These are phyloP conservation scores for Wiebesia pumilae DNA, from an alignment of 1,140 invertebrate genomes.

Conservation along the genomic window DNA sequence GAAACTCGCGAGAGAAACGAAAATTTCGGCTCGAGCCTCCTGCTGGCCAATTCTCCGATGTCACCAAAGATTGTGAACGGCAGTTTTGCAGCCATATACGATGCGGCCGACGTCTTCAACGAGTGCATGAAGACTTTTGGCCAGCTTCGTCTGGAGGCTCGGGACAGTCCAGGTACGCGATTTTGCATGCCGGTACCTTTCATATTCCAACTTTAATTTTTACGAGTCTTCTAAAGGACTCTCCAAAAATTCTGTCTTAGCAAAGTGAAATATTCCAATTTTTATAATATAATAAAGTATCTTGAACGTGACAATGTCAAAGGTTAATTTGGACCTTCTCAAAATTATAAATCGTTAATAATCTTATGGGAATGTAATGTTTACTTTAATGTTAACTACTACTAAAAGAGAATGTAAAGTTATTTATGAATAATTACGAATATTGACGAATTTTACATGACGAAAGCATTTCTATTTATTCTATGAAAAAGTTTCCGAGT, in stretches of 20 bases:
- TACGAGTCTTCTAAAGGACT: not conserved
- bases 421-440: no score
- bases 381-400: no score
- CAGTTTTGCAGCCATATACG: slow-evolving; percentile 95
- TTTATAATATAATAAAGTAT: no score
- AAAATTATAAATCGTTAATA: no score
- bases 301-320: no score
- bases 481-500: no score
- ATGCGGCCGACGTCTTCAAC: slow-evolving; percentile 88
- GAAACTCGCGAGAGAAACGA: slow-evolving; percentile 88
- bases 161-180: slow-evolving; percentile 85
- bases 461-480: no score
- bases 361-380: no score
- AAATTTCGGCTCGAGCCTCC: slow-evolving; percentile 93
- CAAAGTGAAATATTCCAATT: not conserved
- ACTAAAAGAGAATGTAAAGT: no score
- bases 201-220: not conserved
- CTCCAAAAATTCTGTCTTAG: not conserved
- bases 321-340: no score
- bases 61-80: slow-evolving; percentile 98
- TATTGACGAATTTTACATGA: no score
- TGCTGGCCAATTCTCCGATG: slow-evolving; percentile 96
- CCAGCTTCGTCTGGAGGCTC: slow-evolving; percentile 79
- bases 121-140: slow-evolving; percentile 86
- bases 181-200: slow-evolving; percentile 37